Conservation (phyloP, 23 tunicate species). For the Ciona savignyi region DNA sequence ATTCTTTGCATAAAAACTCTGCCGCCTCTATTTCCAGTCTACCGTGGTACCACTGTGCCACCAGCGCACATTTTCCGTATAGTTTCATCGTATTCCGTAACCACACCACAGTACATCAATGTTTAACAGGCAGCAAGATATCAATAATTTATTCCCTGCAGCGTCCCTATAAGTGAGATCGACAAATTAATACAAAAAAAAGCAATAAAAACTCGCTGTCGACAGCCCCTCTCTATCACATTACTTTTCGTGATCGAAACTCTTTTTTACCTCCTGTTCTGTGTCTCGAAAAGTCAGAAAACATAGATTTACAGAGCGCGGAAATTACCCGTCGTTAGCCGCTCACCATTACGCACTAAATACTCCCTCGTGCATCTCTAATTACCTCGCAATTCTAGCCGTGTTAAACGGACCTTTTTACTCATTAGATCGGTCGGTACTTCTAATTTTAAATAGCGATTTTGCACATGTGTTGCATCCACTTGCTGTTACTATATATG, state of each 20-base stretch:
- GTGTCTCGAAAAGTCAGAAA: too few relatives aligned
- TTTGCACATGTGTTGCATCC: background rate
- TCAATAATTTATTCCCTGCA: constrained; percentile 1
- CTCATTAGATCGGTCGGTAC: background rate
- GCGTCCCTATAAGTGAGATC: background rate
- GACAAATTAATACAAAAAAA: too few relatives aligned
- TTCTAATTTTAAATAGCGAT: background rate
- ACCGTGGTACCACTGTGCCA: background rate
- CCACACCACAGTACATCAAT: background rate
- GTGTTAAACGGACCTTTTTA: too few relatives aligned
- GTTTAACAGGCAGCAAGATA: background rate
- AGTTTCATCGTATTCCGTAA: background rate
- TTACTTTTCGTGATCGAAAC: too few relatives aligned
- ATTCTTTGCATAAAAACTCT: background rate
- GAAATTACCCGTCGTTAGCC: too few relatives aligned
- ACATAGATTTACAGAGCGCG: too few relatives aligned
- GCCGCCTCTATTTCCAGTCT: background rate
- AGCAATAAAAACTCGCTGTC: too few relatives aligned
- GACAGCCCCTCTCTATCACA: background rate
- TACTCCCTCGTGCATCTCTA: background rate
- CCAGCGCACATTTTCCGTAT: background rate
- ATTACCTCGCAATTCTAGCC: background rate
- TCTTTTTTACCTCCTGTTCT: too few relatives aligned
- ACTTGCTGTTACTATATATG: too few relatives aligned
- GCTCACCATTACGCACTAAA: background rate